Evolutionary conservation across 2,113 vertebrate genomes (phyloP).

Genomic region (Halichoerus grypus): DNA sequence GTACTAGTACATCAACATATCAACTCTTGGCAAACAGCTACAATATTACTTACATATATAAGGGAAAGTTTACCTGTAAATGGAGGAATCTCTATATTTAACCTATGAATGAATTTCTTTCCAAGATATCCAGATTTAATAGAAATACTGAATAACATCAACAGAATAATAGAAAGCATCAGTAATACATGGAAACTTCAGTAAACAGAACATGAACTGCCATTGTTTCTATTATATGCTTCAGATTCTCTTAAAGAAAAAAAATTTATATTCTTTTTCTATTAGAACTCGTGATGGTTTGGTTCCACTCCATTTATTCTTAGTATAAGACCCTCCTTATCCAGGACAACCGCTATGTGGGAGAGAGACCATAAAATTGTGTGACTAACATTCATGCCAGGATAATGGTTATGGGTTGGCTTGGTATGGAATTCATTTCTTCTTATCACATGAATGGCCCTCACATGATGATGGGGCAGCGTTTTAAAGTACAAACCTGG

Average conservation of each 20-base stretch:
- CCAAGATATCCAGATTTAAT: neutral
- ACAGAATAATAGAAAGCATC: neutral
- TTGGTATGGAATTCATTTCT: neutral
- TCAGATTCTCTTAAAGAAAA: neutral
- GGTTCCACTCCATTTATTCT: conserved; percentile 53
- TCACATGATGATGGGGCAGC: neutral
- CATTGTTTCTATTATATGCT: neutral
- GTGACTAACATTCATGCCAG: neutral
- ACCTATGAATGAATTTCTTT: conserved; percentile 13
- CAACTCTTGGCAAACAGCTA: neutral
- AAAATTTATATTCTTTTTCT: neutral
- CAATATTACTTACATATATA: neutral
- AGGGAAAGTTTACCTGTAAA: neutral
- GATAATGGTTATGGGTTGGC: neutral
- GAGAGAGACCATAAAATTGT: neutral
- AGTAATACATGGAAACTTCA: neutral
- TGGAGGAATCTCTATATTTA: neutral
- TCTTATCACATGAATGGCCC: neutral
- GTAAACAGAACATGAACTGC: neutral
- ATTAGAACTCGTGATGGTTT: conserved; percentile 1
- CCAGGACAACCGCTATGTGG: neutral
- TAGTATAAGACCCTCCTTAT: conserved; percentile 15
- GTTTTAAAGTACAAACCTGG: neutral
- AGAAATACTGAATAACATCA: neutral
- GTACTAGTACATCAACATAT: neutral